A percentile compares a stretch with the other conserved stretches of the same genome.
These are phyloP conservation scores for Patella pellucida DNA, from an alignment of 2,888 invertebrate species.

Conservation along the genomic window DNA sequence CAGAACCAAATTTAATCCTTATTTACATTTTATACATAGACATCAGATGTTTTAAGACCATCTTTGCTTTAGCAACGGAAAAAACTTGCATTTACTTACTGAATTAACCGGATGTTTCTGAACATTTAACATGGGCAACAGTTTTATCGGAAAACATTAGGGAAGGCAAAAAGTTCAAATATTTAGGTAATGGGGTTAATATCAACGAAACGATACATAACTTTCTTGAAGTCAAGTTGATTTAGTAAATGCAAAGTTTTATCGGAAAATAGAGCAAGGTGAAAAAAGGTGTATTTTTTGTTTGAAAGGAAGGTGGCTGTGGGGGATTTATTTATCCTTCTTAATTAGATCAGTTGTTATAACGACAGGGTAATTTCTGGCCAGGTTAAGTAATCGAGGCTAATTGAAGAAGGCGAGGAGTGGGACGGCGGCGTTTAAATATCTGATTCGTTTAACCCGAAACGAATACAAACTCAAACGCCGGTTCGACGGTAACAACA, in stretches of 20 bases:
- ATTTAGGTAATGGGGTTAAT: constrained; percentile 9
- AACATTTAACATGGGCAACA: neutral
- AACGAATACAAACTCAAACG: constrained; percentile 8
- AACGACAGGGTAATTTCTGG: neutral
- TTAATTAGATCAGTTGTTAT: neutral
- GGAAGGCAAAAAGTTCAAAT: neutral
- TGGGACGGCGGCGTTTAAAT: constrained; percentile 8
- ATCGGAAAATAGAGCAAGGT: neutral
- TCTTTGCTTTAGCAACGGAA: neutral
- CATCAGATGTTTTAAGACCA: too few species aligned
- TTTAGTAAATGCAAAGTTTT: neutral
- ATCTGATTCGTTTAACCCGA: constrained; percentile 10
- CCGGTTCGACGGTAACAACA: neutral
- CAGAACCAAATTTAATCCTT: too few species aligned
- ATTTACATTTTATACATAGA: too few species aligned
- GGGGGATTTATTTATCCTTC: neutral
- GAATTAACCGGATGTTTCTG: constrained; percentile 6
- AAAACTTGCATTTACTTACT: neutral
- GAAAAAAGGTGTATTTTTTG: neutral
- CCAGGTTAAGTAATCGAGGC: constrained; percentile 5
- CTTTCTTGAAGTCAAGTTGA: neutral
- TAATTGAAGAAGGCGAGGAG: constrained; percentile 9
- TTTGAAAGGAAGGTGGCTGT: neutral
- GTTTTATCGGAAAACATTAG: neutral
- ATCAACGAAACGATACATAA: neutral